Evolutionary conservation across 2,888 invertebrate species (phyloP).

Genomic region (Zaprionus bogoriensis): DNA sequence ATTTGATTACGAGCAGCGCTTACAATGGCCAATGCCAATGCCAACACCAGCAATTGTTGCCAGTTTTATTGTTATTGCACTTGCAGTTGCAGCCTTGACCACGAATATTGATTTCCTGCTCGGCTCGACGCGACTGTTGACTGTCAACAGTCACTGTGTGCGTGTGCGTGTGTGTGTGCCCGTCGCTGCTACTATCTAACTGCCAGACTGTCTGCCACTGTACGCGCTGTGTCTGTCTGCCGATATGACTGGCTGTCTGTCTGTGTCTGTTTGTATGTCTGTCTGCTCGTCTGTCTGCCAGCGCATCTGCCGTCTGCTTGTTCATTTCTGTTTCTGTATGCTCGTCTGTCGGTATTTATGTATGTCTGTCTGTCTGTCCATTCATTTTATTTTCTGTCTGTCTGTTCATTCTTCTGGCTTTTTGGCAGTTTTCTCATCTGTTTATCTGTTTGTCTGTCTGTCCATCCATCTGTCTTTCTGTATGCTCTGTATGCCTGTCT

Average conservation of each 20-base stretch:
- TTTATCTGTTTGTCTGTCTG: conserved; percentile 14
- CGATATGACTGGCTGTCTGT: conserved; percentile 31
- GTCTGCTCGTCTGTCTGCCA: not conserved
- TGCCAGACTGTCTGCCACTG: not conserved
- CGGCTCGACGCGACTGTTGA: conserved; percentile 29
- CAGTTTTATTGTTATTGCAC: conserved; percentile 30
- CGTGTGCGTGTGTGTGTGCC: not conserved
- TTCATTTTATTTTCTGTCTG: too few species aligned
- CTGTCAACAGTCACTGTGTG: conserved; percentile 3
- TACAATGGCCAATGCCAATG: conserved; percentile 55
- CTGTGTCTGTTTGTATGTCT: conserved; percentile 2
- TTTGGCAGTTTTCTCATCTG: not conserved
- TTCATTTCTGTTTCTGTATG: conserved; percentile 4
- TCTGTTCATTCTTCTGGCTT: too few species aligned
- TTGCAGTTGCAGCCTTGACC: conserved; percentile 78
- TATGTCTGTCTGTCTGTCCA: not conserved
- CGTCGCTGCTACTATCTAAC: too few species aligned
- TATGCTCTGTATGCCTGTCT: too few species aligned
- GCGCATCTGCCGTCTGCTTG: too few species aligned
- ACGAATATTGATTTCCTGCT: conserved; percentile 81
- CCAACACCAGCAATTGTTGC: conserved; percentile 24
- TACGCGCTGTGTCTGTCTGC: conserved; percentile 7
- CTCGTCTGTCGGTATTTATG: not conserved
- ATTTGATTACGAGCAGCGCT: conserved; percentile 48
- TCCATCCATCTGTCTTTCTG: conserved; percentile 30